Conservation (phyloP, 2,113 vertebrate species). For the Chloroceryle aenea region DNA sequence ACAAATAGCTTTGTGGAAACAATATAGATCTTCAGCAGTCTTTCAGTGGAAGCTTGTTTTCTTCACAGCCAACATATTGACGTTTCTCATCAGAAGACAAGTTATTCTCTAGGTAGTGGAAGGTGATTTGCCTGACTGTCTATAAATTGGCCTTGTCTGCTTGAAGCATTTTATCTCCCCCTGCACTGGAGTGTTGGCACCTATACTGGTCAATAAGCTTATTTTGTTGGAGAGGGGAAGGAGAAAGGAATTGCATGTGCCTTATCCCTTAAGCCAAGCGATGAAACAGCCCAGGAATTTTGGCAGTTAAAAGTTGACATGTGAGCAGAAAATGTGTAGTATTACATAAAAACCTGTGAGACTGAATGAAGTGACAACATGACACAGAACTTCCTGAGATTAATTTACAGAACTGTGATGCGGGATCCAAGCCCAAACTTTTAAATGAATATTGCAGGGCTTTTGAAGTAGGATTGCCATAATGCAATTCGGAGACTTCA, state of each 20-base stretch:
- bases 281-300: neutral
- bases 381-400: neutral
- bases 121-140: neutral
- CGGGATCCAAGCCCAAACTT: neutral
- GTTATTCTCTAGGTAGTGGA: neutral
- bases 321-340: neutral
- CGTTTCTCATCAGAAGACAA: neutral
- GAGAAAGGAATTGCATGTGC: neutral
- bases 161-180: neutral
- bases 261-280: neutral
- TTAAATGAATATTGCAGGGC: neutral
- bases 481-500: neutral
- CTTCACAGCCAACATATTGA: neutral
- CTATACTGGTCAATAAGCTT: neutral
- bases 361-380: neutral
- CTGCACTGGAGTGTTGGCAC: neutral
- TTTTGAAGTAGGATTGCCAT: neutral
- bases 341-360: neutral
- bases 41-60: neutral
- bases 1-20: neutral
- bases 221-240: accelerated
- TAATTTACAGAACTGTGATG: neutral
- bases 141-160: neutral
- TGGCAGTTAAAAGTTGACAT: neutral
- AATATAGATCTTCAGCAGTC: accelerated